These are phyloP conservation scores for Cotesia congregata DNA, from an alignment of 2,888 invertebrate genomes.

Conservation along the genomic window DNA sequence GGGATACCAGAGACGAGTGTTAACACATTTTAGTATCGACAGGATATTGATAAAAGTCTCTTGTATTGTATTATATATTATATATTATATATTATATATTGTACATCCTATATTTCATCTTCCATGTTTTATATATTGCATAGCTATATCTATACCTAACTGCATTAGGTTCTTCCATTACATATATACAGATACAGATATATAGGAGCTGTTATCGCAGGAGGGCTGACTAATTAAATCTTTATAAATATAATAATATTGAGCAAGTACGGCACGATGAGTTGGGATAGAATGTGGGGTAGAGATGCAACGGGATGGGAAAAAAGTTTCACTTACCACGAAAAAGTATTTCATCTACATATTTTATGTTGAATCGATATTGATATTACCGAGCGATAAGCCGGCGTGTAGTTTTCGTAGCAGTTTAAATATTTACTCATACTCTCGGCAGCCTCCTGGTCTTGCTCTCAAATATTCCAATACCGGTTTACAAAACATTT, in stretches of 20 bases:
- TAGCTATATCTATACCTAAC: too few species aligned
- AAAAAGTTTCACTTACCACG: neutral
- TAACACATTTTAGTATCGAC: neutral
- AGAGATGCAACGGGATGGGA: neutral
- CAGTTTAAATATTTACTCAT: neutral
- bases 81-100: too few species aligned
- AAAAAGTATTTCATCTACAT: neutral
- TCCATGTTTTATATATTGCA: too few species aligned
- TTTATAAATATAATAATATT: neutral
- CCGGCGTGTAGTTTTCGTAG: neutral
- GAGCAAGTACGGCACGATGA: neutral
- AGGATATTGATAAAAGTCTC: neutral
- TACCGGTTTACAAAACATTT: neutral
- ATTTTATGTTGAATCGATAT: neutral
- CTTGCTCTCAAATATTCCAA: neutral
- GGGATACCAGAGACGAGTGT: neutral
- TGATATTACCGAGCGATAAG: neutral
- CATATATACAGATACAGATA: too few species aligned
- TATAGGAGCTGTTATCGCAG: too few species aligned
- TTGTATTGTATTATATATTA: neutral
- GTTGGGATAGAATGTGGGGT: too few species aligned
- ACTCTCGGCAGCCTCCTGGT: neutral
- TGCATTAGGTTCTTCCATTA: too few species aligned
- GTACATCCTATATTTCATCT: too few species aligned
- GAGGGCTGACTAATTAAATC: neutral